Evolutionary conservation across 2,888 invertebrate genomes (phyloP).

Genomic region (Cosmia trapezina): DNA sequence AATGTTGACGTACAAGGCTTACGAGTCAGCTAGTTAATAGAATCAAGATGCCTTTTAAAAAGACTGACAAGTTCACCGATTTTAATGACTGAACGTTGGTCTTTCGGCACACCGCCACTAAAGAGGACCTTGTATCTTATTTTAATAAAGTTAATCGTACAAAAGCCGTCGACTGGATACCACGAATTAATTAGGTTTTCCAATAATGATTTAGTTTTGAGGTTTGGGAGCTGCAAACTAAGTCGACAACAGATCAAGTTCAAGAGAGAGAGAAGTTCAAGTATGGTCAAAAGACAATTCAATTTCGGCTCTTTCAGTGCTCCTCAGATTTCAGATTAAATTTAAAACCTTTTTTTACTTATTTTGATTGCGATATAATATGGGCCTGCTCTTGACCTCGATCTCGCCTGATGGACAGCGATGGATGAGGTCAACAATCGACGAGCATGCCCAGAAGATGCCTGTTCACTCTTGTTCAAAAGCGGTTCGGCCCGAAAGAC

Average conservation of each 20-base stretch:
- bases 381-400: neutral
- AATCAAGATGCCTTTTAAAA: no score
- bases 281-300: neutral
- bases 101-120: neutral
- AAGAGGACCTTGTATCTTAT: neutral
- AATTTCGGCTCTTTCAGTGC: no score
- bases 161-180: neutral
- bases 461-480: neutral
- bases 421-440: neutral
- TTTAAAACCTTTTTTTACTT: neutral
- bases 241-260: neutral
- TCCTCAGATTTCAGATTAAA: neutral
- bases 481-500: constrained; percentile 6
- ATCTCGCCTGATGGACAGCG: neutral
- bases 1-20: no score
- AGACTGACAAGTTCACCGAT: constrained; percentile 34
- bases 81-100: neutral
- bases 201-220: neutral
- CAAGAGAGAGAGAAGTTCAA: neutral
- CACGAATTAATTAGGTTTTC: no score
- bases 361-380: neutral
- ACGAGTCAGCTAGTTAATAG: no score
- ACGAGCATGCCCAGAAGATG: neutral
- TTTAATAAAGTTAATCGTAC: neutral
- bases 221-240: neutral